Evolutionary conservation across 2,888 invertebrate species (phyloP).

Genomic region (Ecliptopera silaceata): DNA sequence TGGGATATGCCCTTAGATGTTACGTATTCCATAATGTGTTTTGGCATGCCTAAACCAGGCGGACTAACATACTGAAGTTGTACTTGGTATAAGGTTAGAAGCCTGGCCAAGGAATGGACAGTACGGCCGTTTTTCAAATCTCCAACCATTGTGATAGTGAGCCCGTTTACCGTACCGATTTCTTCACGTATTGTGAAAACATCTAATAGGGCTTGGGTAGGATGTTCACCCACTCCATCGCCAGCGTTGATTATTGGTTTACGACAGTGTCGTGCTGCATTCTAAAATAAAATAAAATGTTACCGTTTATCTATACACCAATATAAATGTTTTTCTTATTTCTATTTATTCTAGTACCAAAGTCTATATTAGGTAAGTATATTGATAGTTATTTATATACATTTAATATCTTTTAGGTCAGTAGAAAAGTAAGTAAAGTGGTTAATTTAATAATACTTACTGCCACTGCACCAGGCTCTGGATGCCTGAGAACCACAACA

Average conservation of each 20-base stretch:
- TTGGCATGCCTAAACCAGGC: slow-evolving; percentile 94
- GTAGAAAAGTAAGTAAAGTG: no score
- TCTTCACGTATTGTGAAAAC: slow-evolving; percentile 99
- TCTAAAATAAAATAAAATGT: slow-evolving; percentile 73
- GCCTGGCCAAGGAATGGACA: slow-evolving; percentile 97
- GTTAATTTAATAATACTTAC: slow-evolving; percentile 85
- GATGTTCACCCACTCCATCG: slow-evolving; percentile 98
- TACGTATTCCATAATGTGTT: slow-evolving; percentile 91
- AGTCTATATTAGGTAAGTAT: no score
- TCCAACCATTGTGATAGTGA: slow-evolving; percentile 99
- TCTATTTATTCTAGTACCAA: no score
- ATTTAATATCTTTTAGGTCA: no score
- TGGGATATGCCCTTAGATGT: slow-evolving; percentile 90
- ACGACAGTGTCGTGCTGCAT: slow-evolving; percentile 90
- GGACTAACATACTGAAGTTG: slow-evolving; percentile 96
- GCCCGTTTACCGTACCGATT: slow-evolving; percentile 98
- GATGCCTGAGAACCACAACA: slow-evolving; percentile 96
- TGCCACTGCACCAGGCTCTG: slow-evolving; percentile 94
- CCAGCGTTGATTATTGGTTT: slow-evolving; percentile 99
- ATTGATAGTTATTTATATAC: no score
- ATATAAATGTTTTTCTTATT: no score
- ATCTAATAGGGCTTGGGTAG: slow-evolving; percentile 98
- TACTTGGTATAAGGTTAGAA: slow-evolving; percentile 97
- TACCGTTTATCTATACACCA: no score
- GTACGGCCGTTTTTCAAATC: slow-evolving; percentile 99